These are phyloP conservation scores for Meteorus sp. DNA, from an alignment of 1,140 invertebrate species.

Conservation along the genomic window DNA sequence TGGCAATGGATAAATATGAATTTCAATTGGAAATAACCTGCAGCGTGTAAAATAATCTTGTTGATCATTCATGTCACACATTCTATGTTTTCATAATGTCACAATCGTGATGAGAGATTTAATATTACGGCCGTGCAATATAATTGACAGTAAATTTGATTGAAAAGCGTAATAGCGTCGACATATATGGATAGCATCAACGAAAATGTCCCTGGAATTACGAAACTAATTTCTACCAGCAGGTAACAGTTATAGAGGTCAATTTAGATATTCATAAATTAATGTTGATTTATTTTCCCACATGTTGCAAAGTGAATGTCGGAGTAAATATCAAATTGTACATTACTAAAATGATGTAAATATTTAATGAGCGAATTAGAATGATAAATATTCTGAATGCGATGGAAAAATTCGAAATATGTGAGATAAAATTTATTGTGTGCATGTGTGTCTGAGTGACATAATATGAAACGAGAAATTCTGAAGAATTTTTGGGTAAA, in stretches of 20 bases:
- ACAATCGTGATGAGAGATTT: slow-evolving; percentile 14
- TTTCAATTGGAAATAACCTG: not conserved
- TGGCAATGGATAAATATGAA: not conserved
- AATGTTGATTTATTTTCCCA: no score
- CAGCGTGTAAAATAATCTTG: not conserved
- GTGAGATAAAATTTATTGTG: slow-evolving; percentile 8
- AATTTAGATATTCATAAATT: no score
- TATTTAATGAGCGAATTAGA: no score
- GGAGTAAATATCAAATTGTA: no score
- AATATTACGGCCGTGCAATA: not conserved
- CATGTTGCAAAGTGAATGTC: no score
- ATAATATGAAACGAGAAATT: slow-evolving; percentile 15
- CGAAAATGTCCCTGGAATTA: slow-evolving; percentile 19
- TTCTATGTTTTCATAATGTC: slow-evolving; percentile 7
- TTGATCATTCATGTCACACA: not conserved
- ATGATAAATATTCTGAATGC: no score
- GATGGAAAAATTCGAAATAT: no score
- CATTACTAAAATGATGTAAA: no score
- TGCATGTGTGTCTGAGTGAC: not conserved
- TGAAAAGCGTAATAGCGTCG: slow-evolving; percentile 1
- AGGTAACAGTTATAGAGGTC: not conserved
- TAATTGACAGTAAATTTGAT: slow-evolving; percentile 15
- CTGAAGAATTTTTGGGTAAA: slow-evolving; percentile 9
- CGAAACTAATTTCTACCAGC: slow-evolving; percentile 1
- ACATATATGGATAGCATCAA: no score